Evolutionary conservation across 2,797 vertebrate species (phyloP).

Genomic region (Xenops minutus): DNA sequence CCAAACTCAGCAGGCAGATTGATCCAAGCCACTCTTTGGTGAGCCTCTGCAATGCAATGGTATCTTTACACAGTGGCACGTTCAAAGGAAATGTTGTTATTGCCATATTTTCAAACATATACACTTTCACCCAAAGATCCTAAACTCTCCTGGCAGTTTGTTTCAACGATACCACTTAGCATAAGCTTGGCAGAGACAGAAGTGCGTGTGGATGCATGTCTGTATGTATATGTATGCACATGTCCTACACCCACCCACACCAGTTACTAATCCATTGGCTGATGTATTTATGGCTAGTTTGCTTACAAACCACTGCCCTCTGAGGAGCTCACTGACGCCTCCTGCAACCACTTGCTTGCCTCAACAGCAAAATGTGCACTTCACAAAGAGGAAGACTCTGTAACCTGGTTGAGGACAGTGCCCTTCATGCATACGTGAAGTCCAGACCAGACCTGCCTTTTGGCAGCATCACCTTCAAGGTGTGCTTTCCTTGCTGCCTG

Average conservation of each 20-base stretch:
- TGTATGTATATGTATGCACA: conserved; percentile 44
- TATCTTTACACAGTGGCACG: not conserved
- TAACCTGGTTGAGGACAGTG: not conserved
- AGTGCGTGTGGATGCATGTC: conserved; percentile 33
- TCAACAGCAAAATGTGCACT: not conserved
- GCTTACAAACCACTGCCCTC: conserved; percentile 47
- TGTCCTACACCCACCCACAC: conserved; percentile 31
- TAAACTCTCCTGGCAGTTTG: conserved; percentile 41
- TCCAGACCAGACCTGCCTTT: not conserved
- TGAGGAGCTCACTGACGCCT: conserved; percentile 4
- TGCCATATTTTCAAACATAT: conserved; percentile 16
- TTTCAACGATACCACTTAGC: conserved; percentile 50
- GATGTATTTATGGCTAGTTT: conserved; percentile 60
- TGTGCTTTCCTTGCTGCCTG: not conserved
- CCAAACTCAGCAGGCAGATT: not conserved
- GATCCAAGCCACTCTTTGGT: not conserved
- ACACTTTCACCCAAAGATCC: conserved; percentile 65
- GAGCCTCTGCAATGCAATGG: not conserved
- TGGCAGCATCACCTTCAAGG: not conserved
- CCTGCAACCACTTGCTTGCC: conserved; percentile 1
- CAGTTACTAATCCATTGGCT: conserved; percentile 50
- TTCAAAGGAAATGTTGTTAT: conserved; percentile 20
- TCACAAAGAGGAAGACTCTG: not conserved
- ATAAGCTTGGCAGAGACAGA: conserved; percentile 34
- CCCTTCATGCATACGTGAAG: not conserved